phyloP scores from a whole-genome alignment of 2,888 invertebrate species.

The Drosophila helvetica region DNA sequence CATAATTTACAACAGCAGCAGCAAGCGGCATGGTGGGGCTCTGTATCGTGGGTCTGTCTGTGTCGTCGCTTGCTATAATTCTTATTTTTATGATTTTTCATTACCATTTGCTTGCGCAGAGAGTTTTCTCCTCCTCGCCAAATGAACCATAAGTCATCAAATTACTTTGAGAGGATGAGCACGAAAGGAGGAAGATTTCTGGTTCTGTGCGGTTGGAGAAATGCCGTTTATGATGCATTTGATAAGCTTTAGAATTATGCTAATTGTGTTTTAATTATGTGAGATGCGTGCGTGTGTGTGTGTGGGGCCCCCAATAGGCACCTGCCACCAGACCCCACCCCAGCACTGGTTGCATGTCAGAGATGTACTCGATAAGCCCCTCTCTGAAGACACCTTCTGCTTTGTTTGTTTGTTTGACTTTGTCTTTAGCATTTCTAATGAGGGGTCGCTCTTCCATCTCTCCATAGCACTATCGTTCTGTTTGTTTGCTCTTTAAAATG shows the following conservation, averaged over 20 bases:
- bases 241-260: constrained; percentile 74
- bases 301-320: not conserved
- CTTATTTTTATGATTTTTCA: constrained; percentile 72
- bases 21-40: constrained; percentile 23
- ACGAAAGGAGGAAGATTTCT: constrained; percentile 9
- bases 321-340: not conserved
- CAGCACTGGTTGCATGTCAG: constrained; percentile 60
- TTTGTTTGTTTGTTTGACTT: constrained; percentile 63
- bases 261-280: constrained; percentile 74
- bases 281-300: constrained; percentile 63
- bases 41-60: constrained; percentile 8
- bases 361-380: constrained; percentile 62
- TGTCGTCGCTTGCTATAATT: constrained; percentile 57
- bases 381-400: constrained; percentile 29
- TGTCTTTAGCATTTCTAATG: constrained; percentile 69
- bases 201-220: constrained; percentile 44
- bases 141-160: constrained; percentile 69
- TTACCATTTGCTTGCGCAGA: constrained; percentile 63
- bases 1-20: constrained; percentile 67
- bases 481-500: constrained; percentile 60
- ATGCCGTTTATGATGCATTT: constrained; percentile 72
- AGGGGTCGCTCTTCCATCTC: constrained; percentile 16
- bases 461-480: not conserved
- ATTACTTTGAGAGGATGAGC: constrained; percentile 58
- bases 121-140: constrained; percentile 21